Evolutionary conservation across 2,888 invertebrate genomes (phyloP).

Genomic region (Zaprionus bogoriensis): DNA sequence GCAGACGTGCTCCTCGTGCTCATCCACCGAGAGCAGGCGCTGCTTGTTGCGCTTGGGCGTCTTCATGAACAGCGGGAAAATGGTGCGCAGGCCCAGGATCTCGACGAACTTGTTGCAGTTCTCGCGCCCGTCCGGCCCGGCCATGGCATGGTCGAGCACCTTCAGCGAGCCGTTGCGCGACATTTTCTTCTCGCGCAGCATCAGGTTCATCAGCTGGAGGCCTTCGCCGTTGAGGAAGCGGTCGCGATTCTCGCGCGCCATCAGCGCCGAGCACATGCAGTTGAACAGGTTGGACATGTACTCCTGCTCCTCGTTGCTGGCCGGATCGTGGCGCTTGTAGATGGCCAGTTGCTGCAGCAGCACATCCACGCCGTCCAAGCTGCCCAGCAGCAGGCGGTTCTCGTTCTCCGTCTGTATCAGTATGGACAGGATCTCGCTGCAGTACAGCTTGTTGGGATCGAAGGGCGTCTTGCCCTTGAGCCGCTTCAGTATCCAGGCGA

Average conservation of each 20-base stretch:
- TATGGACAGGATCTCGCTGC: constrained; percentile 97
- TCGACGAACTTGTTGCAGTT: constrained; percentile 99
- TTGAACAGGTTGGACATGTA: constrained; percentile 99
- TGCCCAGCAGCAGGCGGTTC: constrained; percentile 92
- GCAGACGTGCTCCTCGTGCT: constrained; percentile 97
- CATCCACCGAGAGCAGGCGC: constrained; percentile 91
- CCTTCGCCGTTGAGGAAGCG: constrained; percentile 97
- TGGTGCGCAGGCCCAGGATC: constrained; percentile 96
- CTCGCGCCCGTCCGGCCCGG: constrained; percentile 95
- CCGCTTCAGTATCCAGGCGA: constrained; percentile 96
- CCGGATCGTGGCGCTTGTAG: constrained; percentile 97
- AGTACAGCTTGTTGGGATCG: constrained; percentile 97
- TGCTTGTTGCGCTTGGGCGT: constrained; percentile 94
- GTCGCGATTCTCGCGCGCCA: constrained; percentile 94
- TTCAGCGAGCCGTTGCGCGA: constrained; percentile 98
- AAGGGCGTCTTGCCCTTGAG: constrained; percentile 94
- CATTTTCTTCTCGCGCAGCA: constrained; percentile 98
- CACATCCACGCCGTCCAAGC: constrained; percentile 95
- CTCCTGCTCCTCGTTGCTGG: constrained; percentile 95
- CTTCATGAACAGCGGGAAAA: constrained; percentile 99
- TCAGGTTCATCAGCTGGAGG: constrained; percentile 98
- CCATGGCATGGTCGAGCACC: constrained; percentile 98
- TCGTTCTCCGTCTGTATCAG: constrained; percentile 94
- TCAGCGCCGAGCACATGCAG: constrained; percentile 95
- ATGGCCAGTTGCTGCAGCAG: constrained; percentile 96